These are phyloP conservation scores for Chiridota heheva DNA, from an alignment of 35 echinoderm and acorn worm species.

Conservation along the genomic window DNA sequence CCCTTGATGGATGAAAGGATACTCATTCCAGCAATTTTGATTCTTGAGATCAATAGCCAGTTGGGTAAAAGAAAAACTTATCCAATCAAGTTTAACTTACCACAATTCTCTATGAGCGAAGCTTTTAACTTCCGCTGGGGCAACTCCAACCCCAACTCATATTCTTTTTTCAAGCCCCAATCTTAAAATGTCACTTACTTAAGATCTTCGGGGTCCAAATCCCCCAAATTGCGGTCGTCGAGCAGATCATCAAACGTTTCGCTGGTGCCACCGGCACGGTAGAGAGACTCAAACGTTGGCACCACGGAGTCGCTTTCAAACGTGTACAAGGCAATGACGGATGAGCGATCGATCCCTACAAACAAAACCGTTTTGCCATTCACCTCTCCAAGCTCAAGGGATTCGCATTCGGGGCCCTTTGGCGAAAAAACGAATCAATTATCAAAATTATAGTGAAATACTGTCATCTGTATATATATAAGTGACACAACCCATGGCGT, in stretches of 20 bases:
- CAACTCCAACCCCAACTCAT: no score
- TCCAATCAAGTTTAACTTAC: no score
- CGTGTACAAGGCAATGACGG: slow-evolving; percentile 62
- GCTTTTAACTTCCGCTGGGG: no score
- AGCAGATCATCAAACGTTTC: slow-evolving; percentile 67
- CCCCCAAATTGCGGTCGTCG: slow-evolving; percentile 49
- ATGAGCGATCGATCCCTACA: slow-evolving; percentile 57
- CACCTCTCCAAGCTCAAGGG: slow-evolving; percentile 53
- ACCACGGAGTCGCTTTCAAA: neutral
- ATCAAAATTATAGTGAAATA: no score
- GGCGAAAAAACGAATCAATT: neutral
- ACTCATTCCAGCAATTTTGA: no score
- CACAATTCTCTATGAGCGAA: no score
- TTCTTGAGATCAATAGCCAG: no score
- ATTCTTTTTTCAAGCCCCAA: no score
- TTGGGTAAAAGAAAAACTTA: no score
- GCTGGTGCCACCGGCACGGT: slow-evolving; percentile 58
- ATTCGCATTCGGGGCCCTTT: slow-evolving; percentile 75
- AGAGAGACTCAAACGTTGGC: slow-evolving; percentile 60
- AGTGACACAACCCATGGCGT: neutral
- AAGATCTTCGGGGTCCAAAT: slow-evolving; percentile 78
- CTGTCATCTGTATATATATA: no score
- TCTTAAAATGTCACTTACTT: no score
- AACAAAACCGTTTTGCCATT: slow-evolving; percentile 56
- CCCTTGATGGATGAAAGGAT: no score